Conservation (phyloP, 2,888 invertebrate genomes). For the Cerceris rybyensis region DNA sequence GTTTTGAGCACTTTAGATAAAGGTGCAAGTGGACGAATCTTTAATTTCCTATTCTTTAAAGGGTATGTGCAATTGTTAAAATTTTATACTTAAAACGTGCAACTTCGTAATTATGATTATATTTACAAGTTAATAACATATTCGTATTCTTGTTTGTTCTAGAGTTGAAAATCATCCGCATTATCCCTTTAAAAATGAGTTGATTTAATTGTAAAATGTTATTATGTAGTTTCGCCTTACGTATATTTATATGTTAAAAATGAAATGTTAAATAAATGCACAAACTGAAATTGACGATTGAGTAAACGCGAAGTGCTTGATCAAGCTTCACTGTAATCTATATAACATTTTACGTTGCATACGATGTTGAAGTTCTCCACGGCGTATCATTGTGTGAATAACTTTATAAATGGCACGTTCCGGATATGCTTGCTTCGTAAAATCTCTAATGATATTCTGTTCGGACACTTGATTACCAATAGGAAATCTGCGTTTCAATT, state of each 20-base stretch:
- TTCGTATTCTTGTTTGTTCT: slow-evolving; percentile 50
- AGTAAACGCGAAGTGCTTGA: slow-evolving; percentile 10
- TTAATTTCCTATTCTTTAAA: slow-evolving; percentile 84
- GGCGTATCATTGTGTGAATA: slow-evolving; percentile 95
- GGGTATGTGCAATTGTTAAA: slow-evolving; percentile 70
- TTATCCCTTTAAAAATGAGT: slow-evolving; percentile 85
- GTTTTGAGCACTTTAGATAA: slow-evolving; percentile 84
- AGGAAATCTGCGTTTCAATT: slow-evolving; percentile 95
- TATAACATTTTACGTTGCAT: slow-evolving; percentile 98
- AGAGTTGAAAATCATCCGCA: slow-evolving; percentile 87
- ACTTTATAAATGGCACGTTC: slow-evolving; percentile 95
- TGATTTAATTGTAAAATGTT: slow-evolving; percentile 34
- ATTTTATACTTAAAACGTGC: neutral
- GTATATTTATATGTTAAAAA: slow-evolving; percentile 33
- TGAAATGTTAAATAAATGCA: slow-evolving; percentile 27
- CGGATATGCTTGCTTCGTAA: slow-evolving; percentile 91
- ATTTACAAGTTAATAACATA: neutral
- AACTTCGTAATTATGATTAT: neutral
- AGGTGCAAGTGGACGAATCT: slow-evolving; percentile 86
- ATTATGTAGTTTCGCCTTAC: slow-evolving; percentile 37
- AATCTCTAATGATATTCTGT: slow-evolving; percentile 95
- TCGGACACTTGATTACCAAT: slow-evolving; percentile 98
- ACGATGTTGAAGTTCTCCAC: slow-evolving; percentile 97
- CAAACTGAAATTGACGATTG: slow-evolving; percentile 22
- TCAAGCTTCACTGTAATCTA: slow-evolving; percentile 84